Conservation (phyloP, 2,888 invertebrate genomes). For the Syrphus vitripennis region DNA sequence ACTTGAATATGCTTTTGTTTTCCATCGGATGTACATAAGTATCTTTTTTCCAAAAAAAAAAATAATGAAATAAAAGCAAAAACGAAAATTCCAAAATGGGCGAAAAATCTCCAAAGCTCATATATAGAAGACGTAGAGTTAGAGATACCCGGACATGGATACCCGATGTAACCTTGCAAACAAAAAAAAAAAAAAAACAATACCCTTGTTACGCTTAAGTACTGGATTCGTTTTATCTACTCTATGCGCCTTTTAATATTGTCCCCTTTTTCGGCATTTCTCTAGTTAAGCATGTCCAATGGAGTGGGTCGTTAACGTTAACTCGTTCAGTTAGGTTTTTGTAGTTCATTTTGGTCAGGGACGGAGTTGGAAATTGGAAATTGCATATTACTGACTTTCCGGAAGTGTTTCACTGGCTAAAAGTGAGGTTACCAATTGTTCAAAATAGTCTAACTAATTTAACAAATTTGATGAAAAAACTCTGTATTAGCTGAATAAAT, state of each 20-base stretch:
- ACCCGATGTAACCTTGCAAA: slow-evolving; percentile 17
- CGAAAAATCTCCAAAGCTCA: slow-evolving; percentile 28
- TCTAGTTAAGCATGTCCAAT: slow-evolving; percentile 62
- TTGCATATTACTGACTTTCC: too few species aligned
- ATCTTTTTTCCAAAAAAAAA: slow-evolving; percentile 1
- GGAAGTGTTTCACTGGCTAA: too few species aligned
- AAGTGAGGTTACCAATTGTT: too few species aligned
- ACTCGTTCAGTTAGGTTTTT: slow-evolving; percentile 48
- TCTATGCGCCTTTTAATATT: slow-evolving; percentile 37
- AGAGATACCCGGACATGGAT: slow-evolving; percentile 19
- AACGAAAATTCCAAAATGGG: slow-evolving; percentile 3
- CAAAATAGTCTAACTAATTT: too few species aligned
- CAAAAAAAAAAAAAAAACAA: slow-evolving; percentile 20
- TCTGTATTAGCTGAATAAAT: too few species aligned
- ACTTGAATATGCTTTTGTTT: slow-evolving; percentile 53
- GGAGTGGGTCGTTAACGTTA: slow-evolving; percentile 63
- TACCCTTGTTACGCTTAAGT: slow-evolving; percentile 62
- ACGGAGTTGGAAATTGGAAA: neutral
- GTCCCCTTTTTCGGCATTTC: slow-evolving; percentile 8
- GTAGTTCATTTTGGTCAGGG: neutral
- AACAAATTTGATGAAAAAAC: too few species aligned
- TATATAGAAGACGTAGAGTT: slow-evolving; percentile 22
- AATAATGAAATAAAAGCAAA: neutral
- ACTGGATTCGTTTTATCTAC: slow-evolving; percentile 29
- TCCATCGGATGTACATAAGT: slow-evolving; percentile 50